A percentile compares a stretch with the other conserved stretches of the same genome.
These are phyloP conservation scores for Leptopterna dolabrata DNA, from an alignment of 2,888 invertebrate genomes.

Conservation along the genomic window DNA sequence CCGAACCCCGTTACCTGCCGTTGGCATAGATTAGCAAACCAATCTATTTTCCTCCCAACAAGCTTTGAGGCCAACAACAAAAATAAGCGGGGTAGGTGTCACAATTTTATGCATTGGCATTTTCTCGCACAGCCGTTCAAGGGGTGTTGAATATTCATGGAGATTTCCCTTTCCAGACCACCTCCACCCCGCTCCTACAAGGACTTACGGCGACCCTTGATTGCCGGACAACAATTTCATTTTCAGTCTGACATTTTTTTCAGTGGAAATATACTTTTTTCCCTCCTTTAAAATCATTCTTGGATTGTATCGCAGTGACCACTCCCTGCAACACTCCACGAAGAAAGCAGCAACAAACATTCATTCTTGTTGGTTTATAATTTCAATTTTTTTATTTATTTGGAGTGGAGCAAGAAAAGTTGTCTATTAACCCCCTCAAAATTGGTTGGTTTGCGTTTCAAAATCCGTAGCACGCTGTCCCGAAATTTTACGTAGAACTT, in stretches of 20 bases:
- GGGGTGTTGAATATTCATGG: background rate
- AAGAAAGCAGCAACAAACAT: no score
- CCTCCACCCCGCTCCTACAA: background rate
- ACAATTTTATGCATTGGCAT: constrained; percentile 22
- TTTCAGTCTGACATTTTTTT: background rate
- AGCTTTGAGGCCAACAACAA: background rate
- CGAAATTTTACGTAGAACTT: no score
- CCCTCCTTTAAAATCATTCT: background rate
- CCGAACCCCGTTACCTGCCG: background rate
- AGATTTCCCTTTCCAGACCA: background rate
- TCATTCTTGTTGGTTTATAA: no score
- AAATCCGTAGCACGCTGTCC: no score
- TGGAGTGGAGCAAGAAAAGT: no score
- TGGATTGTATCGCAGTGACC: background rate
- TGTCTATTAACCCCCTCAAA: no score
- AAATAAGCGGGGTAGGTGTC: background rate
- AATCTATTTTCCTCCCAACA: constrained; percentile 1
- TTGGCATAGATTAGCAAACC: constrained; percentile 3
- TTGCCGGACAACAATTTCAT: background rate
- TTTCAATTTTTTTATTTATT: no score
- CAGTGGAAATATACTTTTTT: background rate
- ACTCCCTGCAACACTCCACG: no score
- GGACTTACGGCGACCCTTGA: background rate
- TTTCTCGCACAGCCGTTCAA: constrained; percentile 14
- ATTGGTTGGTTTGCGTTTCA: no score